Conservation (phyloP, 2,888 invertebrate genomes). For the Cremastobaeus sp. region DNA sequence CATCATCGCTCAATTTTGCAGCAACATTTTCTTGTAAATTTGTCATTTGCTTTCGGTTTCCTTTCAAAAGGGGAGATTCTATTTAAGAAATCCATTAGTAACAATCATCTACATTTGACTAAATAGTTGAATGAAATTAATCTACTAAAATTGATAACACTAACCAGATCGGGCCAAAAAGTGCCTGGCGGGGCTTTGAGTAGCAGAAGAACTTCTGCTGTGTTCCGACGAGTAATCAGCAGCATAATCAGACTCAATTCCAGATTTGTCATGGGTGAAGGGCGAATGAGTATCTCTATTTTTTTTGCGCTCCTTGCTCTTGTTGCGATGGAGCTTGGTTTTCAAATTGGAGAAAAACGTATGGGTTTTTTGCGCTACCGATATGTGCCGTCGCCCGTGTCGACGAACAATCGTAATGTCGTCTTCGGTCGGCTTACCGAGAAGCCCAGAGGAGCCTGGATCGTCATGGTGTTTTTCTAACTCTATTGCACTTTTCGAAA, state of each 20-base stretch:
- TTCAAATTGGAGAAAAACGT: slow-evolving; percentile 90
- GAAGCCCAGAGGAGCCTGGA: slow-evolving; percentile 39
- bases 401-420: slow-evolving; percentile 63
- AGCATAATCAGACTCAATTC: slow-evolving; percentile 82
- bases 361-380: slow-evolving; percentile 89
- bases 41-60: slow-evolving; percentile 72
- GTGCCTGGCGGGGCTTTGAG: slow-evolving; percentile 87
- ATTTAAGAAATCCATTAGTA: slow-evolving; percentile 35
- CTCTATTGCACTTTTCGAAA: slow-evolving; percentile 91
- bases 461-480: slow-evolving; percentile 73
- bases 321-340: slow-evolving; percentile 88
- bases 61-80: slow-evolving; percentile 80
- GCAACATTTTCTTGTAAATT: slow-evolving; percentile 75
- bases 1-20: slow-evolving; percentile 68
- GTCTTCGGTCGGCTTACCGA: slow-evolving; percentile 54
- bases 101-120: too few relatives aligned
- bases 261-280: slow-evolving; percentile 68
- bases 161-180: slow-evolving; percentile 82
- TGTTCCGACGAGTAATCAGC: slow-evolving; percentile 90
- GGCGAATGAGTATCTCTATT: slow-evolving; percentile 81
- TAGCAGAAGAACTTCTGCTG: slow-evolving; percentile 83
- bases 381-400: slow-evolving; percentile 81
- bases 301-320: slow-evolving; percentile 85
- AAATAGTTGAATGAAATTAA: too few relatives aligned
- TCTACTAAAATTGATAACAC: too few relatives aligned